A percentile compares a stretch with the other conserved stretches of the same genome.
Conservation (phyloP, 1,140 invertebrate species). For the Pogonognathellus flavescens region DNA sequence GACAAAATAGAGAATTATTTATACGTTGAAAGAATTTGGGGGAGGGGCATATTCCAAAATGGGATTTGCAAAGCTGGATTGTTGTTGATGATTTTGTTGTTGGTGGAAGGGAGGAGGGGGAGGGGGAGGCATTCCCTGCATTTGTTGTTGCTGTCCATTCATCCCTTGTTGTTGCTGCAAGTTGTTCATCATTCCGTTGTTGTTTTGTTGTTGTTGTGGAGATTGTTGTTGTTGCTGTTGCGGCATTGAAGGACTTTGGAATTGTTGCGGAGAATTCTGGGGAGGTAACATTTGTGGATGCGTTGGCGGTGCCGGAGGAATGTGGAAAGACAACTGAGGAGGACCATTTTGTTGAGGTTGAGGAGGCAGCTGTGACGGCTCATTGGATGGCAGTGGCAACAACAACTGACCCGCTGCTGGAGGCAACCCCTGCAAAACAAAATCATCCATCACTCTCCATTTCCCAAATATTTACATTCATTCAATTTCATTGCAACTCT, state of each 20-base stretch:
- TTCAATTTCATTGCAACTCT: too few species aligned
- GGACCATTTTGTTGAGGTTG: background rate
- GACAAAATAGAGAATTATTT: too few species aligned
- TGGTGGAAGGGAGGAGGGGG: background rate
- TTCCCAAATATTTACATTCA: too few species aligned
- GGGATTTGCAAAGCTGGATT: constrained; percentile 34
- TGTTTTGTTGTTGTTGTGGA: background rate
- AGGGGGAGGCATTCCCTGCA: background rate
- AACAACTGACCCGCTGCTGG: background rate
- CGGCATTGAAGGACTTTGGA: background rate
- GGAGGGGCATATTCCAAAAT: constrained; percentile 24
- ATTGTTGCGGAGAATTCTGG: background rate
- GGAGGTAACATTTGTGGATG: background rate
- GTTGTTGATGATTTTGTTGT: constrained; percentile 11
- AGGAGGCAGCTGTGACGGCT: background rate
- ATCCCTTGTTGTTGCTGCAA: background rate
- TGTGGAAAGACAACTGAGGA: constrained; percentile 41
- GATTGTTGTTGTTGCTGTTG: too few species aligned
- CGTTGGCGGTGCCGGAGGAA: constrained; percentile 9
- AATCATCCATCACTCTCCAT: background rate
- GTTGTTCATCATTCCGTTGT: background rate
- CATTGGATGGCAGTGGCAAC: constrained; percentile 16
- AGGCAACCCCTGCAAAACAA: background rate
- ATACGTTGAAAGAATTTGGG: constrained; percentile 23
- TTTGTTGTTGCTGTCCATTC: background rate